A percentile compares a stretch with the other conserved stretches of the same genome.
Evolutionary conservation across 2,113 vertebrate genomes (phyloP).

Genomic region (Pelodiscus sinensis): DNA sequence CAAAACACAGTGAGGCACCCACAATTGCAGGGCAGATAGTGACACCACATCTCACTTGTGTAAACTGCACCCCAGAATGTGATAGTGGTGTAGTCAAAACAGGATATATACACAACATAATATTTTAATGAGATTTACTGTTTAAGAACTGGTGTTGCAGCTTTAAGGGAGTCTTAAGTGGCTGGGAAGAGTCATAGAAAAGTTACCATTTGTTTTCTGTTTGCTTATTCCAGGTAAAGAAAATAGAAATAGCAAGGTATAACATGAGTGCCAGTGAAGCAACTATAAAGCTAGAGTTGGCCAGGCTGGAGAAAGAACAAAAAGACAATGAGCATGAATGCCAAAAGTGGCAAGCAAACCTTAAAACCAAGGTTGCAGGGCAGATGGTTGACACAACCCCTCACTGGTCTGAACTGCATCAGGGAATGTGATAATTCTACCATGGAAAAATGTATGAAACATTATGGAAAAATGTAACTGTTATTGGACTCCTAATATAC

Average conservation of each 20-base stretch:
- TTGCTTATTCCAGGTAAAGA: not conserved
- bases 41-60: not conserved
- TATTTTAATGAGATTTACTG: not conserved
- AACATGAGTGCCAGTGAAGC: not conserved
- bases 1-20: not conserved
- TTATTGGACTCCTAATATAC: constrained; percentile 41
- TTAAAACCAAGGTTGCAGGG: not conserved
- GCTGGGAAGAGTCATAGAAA: not conserved
- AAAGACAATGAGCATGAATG: not conserved
- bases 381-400: not conserved
- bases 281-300: not conserved
- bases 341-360: not conserved
- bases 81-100: not conserved
- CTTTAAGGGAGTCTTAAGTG: not conserved
- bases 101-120: not conserved
- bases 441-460: not conserved
- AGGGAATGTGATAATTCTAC: not conserved
- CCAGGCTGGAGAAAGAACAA: not conserved
- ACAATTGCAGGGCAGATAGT: not conserved
- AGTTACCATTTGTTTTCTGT: not conserved
- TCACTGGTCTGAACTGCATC: not conserved
- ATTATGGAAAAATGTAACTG: constrained; percentile 19
- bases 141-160: not conserved
- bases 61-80: not conserved
- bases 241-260: not conserved